phyloP scores from a whole-genome alignment of 2,797 vertebrate genomes.

The Lepidocolaptes lacrymiger region DNA sequence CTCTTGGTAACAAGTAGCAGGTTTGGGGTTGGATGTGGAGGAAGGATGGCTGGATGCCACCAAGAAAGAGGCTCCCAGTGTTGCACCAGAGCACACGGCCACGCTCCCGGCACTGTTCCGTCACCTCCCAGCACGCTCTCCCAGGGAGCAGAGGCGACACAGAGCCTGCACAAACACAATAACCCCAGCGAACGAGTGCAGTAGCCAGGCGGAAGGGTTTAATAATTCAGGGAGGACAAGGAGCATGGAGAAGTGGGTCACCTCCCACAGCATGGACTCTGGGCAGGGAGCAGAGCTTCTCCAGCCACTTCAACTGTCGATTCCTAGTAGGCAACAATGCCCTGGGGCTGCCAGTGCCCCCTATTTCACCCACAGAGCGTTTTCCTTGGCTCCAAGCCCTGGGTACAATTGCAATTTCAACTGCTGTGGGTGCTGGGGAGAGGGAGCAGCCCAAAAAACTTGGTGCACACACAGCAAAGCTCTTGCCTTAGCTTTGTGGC shows the following conservation, averaged over 20 bases:
- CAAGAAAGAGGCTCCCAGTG: neutral
- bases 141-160: neutral
- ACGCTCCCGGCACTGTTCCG: rapidly evolving
- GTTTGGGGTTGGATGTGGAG: neutral
- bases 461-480: rapidly evolving
- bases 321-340: neutral
- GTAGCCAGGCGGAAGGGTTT: neutral
- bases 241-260: neutral
- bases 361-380: neutral
- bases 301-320: rapidly evolving
- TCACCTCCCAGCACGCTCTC: neutral
- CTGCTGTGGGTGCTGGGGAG: neutral
- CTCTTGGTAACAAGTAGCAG: neutral
- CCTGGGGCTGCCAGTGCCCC: neutral
- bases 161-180: conserved; percentile 37
- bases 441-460: neutral
- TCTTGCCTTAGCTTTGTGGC: neutral
- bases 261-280: rapidly evolving
- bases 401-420: neutral
- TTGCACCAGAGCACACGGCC: rapidly evolving
- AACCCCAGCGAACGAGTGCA: neutral
- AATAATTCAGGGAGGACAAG: conserved; percentile 4
- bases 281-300: neutral
- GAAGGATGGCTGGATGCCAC: neutral
- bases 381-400: neutral